Evolutionary conservation across 2,888 invertebrate species (phyloP), one percentile per base, ranked within the genome.

Genomic region (Plebejus anna): DNA sequence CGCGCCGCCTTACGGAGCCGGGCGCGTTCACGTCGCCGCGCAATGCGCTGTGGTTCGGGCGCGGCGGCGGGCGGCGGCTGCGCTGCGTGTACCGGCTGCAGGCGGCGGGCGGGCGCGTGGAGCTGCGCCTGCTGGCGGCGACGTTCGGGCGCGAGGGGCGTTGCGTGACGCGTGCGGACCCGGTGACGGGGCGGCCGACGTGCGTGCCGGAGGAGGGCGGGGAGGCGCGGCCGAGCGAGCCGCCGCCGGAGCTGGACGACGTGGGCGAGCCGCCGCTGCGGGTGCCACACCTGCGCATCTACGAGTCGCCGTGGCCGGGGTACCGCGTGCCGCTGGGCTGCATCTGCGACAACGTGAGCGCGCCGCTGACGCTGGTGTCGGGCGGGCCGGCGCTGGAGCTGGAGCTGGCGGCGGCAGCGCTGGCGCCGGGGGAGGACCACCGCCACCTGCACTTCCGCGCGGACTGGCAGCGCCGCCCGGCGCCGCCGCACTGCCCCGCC

Each of bases 21-120:
- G 92, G 91, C 80, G 94, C 96, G 51, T 96, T 97, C 83, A 96
- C 97, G 0, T 94, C 96, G 70, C 95, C 97, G 80, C 96, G 96
- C 22, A 97, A 97, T 87, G 96, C 97, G 2, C 96, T 98, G 85
- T 95, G 98, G 83, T 98, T 96, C 86, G 98, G 98, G 0, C 95
- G 98, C 70, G 98, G 98, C 0, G 98, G 98, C 5, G 96, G 96
- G 55, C 95, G 94, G 79, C 96, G 96, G 80, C 88, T 97, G 77
- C 96, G 97, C 77, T 98, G 97, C 86, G 94, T 96, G 76, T 97
- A 97, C 86, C 95, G 97, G 78, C 95, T 97, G 81, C 96, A 96
- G 85, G 96, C 96, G 0, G 95, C 94, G 22, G 89, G 94, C 0
- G 95, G 95, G 42, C 96, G 96, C 82, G 93, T 96, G 75, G 95